phyloP scores from a whole-genome alignment of 2,113 vertebrate genomes.

The Cyanoderma ruficeps region DNA sequence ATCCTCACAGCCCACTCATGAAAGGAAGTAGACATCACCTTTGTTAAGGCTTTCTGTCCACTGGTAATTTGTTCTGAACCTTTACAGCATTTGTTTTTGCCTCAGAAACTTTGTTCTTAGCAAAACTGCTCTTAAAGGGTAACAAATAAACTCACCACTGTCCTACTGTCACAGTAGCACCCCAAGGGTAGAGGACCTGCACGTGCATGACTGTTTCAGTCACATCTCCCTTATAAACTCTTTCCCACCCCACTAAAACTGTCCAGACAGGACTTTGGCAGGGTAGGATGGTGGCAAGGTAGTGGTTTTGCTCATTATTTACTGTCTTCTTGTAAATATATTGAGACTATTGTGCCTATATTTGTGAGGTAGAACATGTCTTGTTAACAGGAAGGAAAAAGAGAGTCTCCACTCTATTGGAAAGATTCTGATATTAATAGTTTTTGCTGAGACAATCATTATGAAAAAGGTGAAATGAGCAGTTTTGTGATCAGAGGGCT shows the following conservation, averaged over 20 bases:
- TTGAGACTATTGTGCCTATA: background rate
- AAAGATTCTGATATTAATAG: background rate
- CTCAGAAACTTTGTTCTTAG: background rate
- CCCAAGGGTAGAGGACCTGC: background rate
- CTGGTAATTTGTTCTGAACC: background rate
- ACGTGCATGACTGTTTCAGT: fast-evolving
- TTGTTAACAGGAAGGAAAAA: background rate
- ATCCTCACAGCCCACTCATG: background rate
- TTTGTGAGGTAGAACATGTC: background rate
- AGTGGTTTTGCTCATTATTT: background rate
- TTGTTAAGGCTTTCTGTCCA: background rate
- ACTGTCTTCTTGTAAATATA: background rate
- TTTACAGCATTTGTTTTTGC: background rate
- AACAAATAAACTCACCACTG: background rate
- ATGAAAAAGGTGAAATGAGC: background rate
- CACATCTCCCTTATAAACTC: background rate
- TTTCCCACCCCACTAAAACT: background rate
- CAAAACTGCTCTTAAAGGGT: background rate
- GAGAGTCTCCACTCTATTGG: background rate
- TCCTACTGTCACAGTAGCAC: background rate
- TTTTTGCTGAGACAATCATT: background rate
- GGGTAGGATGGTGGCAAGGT: background rate
- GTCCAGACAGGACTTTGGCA: background rate
- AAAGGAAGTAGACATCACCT: background rate
- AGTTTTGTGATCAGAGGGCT: background rate